Conservation (phyloP, 2,797 vertebrate genomes). For the Sarcoramphus papa region DNA sequence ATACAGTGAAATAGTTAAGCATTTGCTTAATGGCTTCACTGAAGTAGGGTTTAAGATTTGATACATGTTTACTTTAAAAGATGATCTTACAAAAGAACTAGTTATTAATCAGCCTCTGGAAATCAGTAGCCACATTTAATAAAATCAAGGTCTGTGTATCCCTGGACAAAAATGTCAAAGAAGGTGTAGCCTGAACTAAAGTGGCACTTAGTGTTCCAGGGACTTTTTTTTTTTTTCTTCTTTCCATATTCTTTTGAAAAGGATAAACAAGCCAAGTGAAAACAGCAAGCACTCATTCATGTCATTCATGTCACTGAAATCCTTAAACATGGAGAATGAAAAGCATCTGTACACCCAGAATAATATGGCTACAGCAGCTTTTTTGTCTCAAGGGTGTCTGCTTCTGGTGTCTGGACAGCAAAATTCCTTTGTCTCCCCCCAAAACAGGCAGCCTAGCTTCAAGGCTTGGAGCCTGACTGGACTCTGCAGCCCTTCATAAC, state of each 20-base stretch:
- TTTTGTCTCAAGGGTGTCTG: not conserved
- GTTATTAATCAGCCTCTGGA: not conserved
- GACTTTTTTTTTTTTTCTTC: not conserved
- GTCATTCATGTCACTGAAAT: not conserved
- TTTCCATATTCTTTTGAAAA: not conserved
- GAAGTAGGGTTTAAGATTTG: not conserved
- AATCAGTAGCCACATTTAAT: not conserved
- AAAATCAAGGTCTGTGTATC: not conserved
- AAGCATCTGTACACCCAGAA: not conserved
- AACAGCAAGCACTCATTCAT: not conserved
- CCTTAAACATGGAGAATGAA: not conserved
- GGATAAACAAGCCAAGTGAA: not conserved
- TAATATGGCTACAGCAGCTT: not conserved
- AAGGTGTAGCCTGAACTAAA: not conserved
- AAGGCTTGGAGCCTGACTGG: not conserved
- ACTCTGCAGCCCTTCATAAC: not conserved
- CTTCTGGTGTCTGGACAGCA: not conserved
- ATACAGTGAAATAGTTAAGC: not conserved
- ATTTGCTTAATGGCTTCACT: not conserved
- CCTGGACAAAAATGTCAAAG: not conserved
- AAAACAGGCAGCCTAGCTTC: not conserved
- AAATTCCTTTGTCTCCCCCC: not conserved
- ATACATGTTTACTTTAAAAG: not conserved
- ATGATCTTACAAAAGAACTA: not conserved
- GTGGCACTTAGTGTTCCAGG: not conserved